Evolutionary conservation across 2,113 vertebrate species (phyloP), one percentile per base, ranked within the genome.

Genomic region (Thermophis baileyi): DNA sequence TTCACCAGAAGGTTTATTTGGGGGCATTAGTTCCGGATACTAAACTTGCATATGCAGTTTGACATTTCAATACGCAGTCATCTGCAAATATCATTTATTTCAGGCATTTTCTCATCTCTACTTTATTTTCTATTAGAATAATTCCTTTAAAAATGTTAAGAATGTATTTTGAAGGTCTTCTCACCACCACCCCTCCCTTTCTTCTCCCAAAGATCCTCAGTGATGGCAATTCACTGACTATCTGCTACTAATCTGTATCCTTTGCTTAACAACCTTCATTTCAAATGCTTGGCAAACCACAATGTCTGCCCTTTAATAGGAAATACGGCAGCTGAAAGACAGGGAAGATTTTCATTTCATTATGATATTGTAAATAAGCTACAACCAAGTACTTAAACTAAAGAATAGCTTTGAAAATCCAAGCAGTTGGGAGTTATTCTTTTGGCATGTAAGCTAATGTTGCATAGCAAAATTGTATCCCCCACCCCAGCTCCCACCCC

Each of bases 191-290:
- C 49, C 18, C 87, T 10, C 27, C 87, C 74, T 4, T 81, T 40
- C 69, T 40, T 81, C 27, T n/a, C 30, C 16, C 49, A 3, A 12
- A 90, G 53, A 91, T 90, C 88, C 89, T 94, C 85, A 93, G 30
- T 74, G 92, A 94, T 88, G 55, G 88, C 92, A 93, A 94, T 95
- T 94, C 18, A 0, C 51, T 95, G 93, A 63, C 63, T 95, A 51
- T 93, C 95, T 95, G 90, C 93, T 93, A 95, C 51, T 94, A 97
- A 96, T 94, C 95, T 92, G 63, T 86, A 95, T 85, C 86, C 85
- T 95, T 53, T 69, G 24, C 95, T 95, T 96, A 90, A 93, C 95
- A 95, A 94, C 93, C 57, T 85, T 95, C 74, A 91, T 92, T 96
- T 96, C 93, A 93, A 95, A 95, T 54, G 91, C 91, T 94, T 88